phyloP scores from a whole-genome alignment of 2,888 invertebrate genomes.

The Platypus cylindrus region DNA sequence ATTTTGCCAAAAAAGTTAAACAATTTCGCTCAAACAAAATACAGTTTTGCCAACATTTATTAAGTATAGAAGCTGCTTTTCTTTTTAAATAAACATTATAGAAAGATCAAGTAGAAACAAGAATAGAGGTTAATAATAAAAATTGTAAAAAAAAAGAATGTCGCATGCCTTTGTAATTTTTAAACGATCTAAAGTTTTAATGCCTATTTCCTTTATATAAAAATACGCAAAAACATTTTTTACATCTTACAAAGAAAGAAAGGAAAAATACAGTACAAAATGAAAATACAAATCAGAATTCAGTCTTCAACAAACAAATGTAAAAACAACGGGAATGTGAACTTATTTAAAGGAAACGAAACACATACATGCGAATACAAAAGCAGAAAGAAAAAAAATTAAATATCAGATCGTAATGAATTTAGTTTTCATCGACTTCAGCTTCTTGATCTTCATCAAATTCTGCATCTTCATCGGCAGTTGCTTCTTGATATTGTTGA shows the following conservation, averaged over 20 bases:
- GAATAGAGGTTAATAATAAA: not conserved
- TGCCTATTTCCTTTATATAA: slow-evolving; percentile 27
- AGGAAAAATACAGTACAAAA: slow-evolving; percentile 8
- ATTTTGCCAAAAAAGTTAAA: no score
- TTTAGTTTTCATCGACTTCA: slow-evolving; percentile 54
- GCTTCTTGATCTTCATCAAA: slow-evolving; percentile 67
- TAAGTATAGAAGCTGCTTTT: no score
- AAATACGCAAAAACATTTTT: slow-evolving; percentile 29
- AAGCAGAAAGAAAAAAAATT: slow-evolving; percentile 10
- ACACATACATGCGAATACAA: slow-evolving; percentile 15
- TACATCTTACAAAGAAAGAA: slow-evolving; percentile 16
- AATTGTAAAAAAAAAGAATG: slow-evolving; percentile 1
- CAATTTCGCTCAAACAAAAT: no score
- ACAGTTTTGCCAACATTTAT: no score
- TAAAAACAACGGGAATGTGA: slow-evolving; percentile 28
- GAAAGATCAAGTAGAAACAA: no score
- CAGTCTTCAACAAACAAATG: slow-evolving; percentile 29
- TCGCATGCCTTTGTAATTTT: no score
- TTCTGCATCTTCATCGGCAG: slow-evolving; percentile 70
- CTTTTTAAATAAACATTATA: not conserved
- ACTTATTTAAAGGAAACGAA: slow-evolving; percentile 27
- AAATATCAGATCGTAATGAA: slow-evolving; percentile 19
- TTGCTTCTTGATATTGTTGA: slow-evolving; percentile 88
- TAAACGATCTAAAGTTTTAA: slow-evolving; percentile 16
- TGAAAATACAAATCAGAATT: slow-evolving; percentile 28